These are phyloP conservation scores for Clarias macrocephalus DNA, from an alignment of 2,113 vertebrate species.

Conservation along the genomic window DNA sequence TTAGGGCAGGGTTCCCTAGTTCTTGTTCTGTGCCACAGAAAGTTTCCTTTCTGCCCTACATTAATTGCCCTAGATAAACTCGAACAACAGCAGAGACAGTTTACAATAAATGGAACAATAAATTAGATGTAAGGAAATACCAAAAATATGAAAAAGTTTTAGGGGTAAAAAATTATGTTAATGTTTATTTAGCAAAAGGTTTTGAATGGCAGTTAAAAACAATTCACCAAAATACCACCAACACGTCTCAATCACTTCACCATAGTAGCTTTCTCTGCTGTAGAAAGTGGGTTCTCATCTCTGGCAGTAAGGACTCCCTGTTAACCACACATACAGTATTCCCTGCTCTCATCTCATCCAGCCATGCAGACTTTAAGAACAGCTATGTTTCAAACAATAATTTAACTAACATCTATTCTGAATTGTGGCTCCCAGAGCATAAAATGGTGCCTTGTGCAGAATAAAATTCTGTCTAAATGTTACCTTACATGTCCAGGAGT, in stretches of 20 bases:
- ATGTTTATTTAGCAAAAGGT: background rate
- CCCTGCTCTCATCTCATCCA: background rate
- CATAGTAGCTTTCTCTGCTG: background rate
- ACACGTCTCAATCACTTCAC: background rate
- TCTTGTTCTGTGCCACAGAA: slow-evolving; percentile 19
- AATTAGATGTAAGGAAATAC: background rate
- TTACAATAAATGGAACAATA: slow-evolving; percentile 10
- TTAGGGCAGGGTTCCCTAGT: slow-evolving; percentile 24
- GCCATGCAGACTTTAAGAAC: background rate
- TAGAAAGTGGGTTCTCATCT: background rate
- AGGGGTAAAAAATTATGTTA: background rate
- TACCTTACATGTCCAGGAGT: background rate
- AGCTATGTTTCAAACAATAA: no score
- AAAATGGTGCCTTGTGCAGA: background rate
- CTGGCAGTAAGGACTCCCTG: background rate
- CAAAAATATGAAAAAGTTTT: background rate
- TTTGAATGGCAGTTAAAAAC: background rate
- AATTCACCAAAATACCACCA: background rate
- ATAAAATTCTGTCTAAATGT: background rate
- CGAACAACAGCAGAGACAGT: slow-evolving; percentile 4
- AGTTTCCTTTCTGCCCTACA: slow-evolving; percentile 14
- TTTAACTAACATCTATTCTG: background rate
- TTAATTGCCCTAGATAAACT: slow-evolving; percentile 27
- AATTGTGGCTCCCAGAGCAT: background rate
- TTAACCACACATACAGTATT: no score